Evolutionary conservation across 2,888 invertebrate genomes (phyloP), one percentile per base, ranked within the genome.

Genomic region (Parelbella ahira): DNA sequence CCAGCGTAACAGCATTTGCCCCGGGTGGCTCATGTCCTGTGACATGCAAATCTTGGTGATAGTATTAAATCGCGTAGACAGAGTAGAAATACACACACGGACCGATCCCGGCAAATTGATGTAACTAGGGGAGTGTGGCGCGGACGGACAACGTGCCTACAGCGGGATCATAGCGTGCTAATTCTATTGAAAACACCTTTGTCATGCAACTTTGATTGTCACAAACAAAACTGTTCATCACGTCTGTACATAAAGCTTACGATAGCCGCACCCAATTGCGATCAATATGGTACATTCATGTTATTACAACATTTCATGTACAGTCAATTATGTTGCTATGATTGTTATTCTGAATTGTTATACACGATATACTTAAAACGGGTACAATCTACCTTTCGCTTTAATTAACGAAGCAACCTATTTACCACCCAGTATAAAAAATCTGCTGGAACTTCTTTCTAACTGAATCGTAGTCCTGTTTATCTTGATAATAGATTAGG

Each of bases 31-130:
- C 48, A 50, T 45, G 37, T 65, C 75, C 83, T 86, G 74, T 87
- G 86, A 77, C 80, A 87, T 86, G 86, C 86, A 87, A 87, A 87
- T 87, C 79, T 76, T 76, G 69, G 67, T 83, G 78, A 86, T 87
- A 71, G 68, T 75, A 83, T 87, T 84, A 86, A 84, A 83, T 79
- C 76, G 69, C 59, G 68, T 68, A 73, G n/a, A n/a, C n/a, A n/a
- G 68, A 71, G 72, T 62, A n/a, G 71, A 69, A 68, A 66, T 68
- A 39, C 20, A 71, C 64, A 65, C 57, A 59, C 59, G 57, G 68
- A 60, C 63, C 71, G 69, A 71, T 54, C 48, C 51, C 42, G 47
- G 61, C 64, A 70, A 74, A 74, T 76, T 75, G 72, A 72, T 82
- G 83, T 83, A 83, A 82, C 73, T 66, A 73, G 69, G 53, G 47